These are phyloP conservation scores for Ariopsis seemanni DNA, from an alignment of 2,113 vertebrate species.

Conservation along the genomic window DNA sequence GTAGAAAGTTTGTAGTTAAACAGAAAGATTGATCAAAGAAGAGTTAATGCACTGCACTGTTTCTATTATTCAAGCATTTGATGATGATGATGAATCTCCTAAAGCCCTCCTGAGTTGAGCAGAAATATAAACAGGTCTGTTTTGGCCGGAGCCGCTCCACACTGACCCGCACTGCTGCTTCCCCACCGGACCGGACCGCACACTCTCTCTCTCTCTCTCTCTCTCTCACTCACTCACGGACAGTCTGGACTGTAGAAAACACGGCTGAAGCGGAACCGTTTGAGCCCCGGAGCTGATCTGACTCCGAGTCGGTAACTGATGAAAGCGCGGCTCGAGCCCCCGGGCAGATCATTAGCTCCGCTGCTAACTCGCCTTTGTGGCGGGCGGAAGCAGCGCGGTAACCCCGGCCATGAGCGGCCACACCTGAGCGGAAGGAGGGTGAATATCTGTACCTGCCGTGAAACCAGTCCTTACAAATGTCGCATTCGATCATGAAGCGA, in stretches of 20 bases:
- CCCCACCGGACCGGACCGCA: no score
- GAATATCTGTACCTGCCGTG: conserved; percentile 85
- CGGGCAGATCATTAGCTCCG: not conserved
- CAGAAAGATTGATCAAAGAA: not conserved
- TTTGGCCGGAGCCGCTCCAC: no score
- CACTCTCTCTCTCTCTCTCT: no score
- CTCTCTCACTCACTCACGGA: not conserved
- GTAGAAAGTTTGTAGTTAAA: not conserved
- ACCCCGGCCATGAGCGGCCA: no score
- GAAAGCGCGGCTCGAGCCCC: not conserved
- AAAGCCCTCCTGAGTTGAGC: not conserved
- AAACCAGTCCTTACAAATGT: conserved; percentile 98
- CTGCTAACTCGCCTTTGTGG: not conserved
- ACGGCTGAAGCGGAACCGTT: not conserved
- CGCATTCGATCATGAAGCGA: conserved; percentile 98
- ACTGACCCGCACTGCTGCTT: no score
- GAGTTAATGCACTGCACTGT: not conserved
- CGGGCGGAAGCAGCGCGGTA: not conserved
- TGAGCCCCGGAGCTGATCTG: no score
- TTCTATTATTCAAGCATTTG: no score
- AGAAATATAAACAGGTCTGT: not conserved
- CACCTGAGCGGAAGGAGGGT: conserved; percentile 9
- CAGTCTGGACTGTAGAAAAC: not conserved
- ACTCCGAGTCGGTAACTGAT: no score
- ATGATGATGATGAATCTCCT: no score